phyloP scores from a whole-genome alignment of 2,797 vertebrate genomes.

The Pampus argenteus region DNA sequence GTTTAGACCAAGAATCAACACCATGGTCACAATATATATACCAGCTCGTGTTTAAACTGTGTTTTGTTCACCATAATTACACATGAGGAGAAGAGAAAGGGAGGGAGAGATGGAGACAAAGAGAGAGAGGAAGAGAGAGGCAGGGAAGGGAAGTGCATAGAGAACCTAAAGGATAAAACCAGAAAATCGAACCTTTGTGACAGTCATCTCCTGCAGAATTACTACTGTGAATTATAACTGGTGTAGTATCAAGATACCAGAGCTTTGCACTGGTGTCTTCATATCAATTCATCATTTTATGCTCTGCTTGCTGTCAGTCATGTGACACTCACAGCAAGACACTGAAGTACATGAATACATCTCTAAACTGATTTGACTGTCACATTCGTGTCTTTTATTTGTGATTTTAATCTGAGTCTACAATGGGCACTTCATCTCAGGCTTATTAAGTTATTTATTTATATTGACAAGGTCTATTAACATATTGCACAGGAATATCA shows the following conservation, averaged over 20 bases:
- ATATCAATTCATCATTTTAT: neutral
- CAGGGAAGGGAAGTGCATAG: neutral
- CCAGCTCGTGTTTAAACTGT: slow-evolving; percentile 50
- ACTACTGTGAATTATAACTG: neutral
- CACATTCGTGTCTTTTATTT: neutral
- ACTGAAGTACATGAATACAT: slow-evolving; percentile 2
- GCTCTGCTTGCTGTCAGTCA: neutral
- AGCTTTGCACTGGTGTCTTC: neutral
- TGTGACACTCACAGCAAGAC: neutral
- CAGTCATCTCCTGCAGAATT: slow-evolving; percentile 4
- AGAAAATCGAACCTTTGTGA: slow-evolving; percentile 15
- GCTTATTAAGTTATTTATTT: neutral
- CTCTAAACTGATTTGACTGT: neutral
- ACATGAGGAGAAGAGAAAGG: slow-evolving; percentile 26
- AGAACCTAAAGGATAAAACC: slow-evolving; percentile 12
- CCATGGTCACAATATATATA: slow-evolving; percentile 47
- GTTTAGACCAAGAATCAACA: slow-evolving; percentile 61
- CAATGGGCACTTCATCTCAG: rapidly evolving
- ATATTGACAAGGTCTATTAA: neutral
- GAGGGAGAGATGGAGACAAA: neutral
- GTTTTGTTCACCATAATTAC: slow-evolving; percentile 67
- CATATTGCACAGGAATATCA: neutral
- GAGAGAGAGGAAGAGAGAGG: neutral
- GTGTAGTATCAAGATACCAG: neutral
- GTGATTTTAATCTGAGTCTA: neutral